Evolutionary conservation across 2,797 vertebrate genomes (phyloP), one percentile per base, ranked within the genome.

Genomic region (Nannoperca australis): DNA sequence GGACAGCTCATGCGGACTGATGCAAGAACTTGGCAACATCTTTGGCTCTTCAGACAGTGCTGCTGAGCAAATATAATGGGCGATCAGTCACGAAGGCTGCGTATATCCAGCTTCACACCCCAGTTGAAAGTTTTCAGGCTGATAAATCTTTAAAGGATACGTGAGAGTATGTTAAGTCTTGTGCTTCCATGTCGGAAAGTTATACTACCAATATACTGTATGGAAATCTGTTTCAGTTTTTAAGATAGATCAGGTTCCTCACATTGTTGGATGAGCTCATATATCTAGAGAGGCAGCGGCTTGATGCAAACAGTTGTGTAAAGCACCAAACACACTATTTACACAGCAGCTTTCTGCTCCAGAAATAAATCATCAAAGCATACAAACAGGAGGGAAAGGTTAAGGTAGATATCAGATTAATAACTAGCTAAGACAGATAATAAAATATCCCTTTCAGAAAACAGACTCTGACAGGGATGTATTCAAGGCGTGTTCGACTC

Each of bases 1-100:
- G 88, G 88, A 92, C 85, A 76, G 86, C 84, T 89, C 84, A 77
- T 32, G 78, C 81, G 47, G 83, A 85, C 81, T 93, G 92, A 93
- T 87, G 92, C 85, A 93, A 94, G 78, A 76, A 78, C 81, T 58
- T 58, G 53, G 89, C 92, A 93, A 93, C 58, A 76, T 79, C 73
- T 90, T 83, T 64, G 38, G 70, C 78, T 87, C 81, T 84, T 88
- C 54, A 82, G 76, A 85, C 76, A 65, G 65, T 2, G 54, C 70
- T 79, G 75, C 76, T 70, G 78, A 86, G 86, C 73, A 82, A 90
- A 89, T 78, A 79, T 7, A 81, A 89, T 60, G 49, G 72, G 45
- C 62, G 36, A 87, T 89, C 85, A 83, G 76, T 86, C 84, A 70
- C 12, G n/a, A 83, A 83, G 86, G 79, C 72, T 13, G 56, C n/a